Percentiles rank a stretch among this genome's conserved stretches.
Conservation (phyloP, 2,888 invertebrate species). For the Nephrotoma appendiculata region DNA sequence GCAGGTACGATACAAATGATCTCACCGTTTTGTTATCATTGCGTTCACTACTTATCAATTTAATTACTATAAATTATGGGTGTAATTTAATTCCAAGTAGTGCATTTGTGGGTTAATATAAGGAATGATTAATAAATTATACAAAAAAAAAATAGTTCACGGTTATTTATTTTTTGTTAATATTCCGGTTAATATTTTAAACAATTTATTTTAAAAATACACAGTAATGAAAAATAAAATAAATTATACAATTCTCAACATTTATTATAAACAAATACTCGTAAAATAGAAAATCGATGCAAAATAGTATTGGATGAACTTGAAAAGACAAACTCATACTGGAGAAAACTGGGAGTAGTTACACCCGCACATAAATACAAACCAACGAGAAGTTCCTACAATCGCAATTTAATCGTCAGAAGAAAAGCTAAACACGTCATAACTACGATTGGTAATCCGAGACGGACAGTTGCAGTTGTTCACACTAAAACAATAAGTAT, state of each 20-base stretch:
- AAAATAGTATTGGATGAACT: neutral
- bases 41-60: neutral
- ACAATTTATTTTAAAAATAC: neutral
- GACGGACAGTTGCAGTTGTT: no score
- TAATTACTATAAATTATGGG: neutral
- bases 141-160: neutral
- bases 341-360: no score
- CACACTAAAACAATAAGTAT: no score
- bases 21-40: neutral
- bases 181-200: neutral
- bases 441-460: no score
- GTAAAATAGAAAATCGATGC: neutral
- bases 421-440: no score
- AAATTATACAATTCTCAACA: neutral
- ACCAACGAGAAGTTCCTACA: no score
- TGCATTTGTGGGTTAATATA: neutral
- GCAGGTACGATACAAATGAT: no score
- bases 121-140: neutral
- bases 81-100: neutral
- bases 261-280: neutral
- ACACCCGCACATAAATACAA: no score
- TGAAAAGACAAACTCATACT: no score
- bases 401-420: no score
- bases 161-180: neutral
- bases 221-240: neutral